phyloP scores from a whole-genome alignment of 2,888 invertebrate species.

The Phasia obesa region DNA sequence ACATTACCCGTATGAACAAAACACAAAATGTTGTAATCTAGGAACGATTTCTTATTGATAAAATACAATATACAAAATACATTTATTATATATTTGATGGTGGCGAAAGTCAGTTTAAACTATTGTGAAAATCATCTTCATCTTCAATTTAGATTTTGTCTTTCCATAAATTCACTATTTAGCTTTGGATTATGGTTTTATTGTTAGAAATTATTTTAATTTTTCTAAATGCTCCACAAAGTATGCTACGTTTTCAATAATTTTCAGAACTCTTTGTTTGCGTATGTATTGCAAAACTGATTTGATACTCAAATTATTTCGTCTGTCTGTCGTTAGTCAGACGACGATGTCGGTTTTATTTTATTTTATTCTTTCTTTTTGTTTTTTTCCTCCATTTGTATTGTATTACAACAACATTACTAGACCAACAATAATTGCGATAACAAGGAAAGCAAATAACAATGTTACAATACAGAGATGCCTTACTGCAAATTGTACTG shows the following conservation, averaged over 20 bases:
- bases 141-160: not conserved
- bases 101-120: not conserved
- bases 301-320: slow-evolving; percentile 73
- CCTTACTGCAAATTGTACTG: not conserved
- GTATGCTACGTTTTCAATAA: slow-evolving; percentile 70
- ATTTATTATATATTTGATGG: not conserved
- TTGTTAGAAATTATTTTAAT: slow-evolving; percentile 6
- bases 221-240: slow-evolving; percentile 61
- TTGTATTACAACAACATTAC: slow-evolving; percentile 51
- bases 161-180: not conserved
- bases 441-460: slow-evolving; percentile 27
- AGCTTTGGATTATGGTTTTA: not conserved
- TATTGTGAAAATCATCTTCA: not conserved
- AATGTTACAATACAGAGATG: not conserved
- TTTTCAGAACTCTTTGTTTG: slow-evolving; percentile 79
- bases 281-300: slow-evolving; percentile 82
- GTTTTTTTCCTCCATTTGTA: slow-evolving; percentile 41
- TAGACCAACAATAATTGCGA: slow-evolving; percentile 40
- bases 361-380: slow-evolving; percentile 33
- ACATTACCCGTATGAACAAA: slow-evolving; percentile 30
- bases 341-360: slow-evolving; percentile 54
- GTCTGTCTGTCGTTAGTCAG: slow-evolving; percentile 70
- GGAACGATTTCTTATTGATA: slow-evolving; percentile 48
- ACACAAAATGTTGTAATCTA: slow-evolving; percentile 32
- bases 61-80: slow-evolving; percentile 39